These are phyloP conservation scores for Anagyrus pseudococci DNA, from an alignment of 2,888 invertebrate genomes.

Conservation along the genomic window DNA sequence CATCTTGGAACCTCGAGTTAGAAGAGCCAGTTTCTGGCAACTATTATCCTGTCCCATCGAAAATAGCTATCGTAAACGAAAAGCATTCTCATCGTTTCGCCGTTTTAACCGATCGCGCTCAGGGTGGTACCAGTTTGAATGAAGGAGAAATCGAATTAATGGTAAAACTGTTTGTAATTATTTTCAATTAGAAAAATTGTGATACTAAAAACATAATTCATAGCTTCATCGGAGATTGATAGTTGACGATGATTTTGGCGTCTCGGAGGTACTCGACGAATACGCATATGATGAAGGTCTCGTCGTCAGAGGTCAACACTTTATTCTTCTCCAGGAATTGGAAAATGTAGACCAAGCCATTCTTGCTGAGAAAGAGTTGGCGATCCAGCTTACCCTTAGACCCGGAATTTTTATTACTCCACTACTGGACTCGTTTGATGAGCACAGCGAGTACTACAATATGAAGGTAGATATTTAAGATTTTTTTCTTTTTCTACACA, in stretches of 20 bases:
- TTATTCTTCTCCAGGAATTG: constrained; percentile 61
- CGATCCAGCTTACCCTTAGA: constrained; percentile 66
- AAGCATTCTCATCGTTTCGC: constrained; percentile 62
- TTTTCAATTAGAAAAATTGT: too few species aligned
- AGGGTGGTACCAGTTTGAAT: constrained; percentile 79
- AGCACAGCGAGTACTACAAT: constrained; percentile 64
- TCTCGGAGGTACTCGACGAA: constrained; percentile 90
- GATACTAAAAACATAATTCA: constrained; percentile 15
- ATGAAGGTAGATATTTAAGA: constrained; percentile 56
- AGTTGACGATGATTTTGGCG: constrained; percentile 91
- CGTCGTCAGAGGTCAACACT: constrained; percentile 75
- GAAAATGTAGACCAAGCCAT: constrained; percentile 39
- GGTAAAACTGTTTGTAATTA: too few species aligned
- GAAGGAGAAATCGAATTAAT: constrained; percentile 83
- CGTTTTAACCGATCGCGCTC: constrained; percentile 77
- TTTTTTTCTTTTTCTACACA: background rate
- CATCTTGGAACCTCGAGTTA: constrained; percentile 75
- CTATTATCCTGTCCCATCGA: constrained; percentile 91
- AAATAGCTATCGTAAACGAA: constrained; percentile 73
- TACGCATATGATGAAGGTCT: constrained; percentile 72
- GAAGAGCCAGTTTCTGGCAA: constrained; percentile 82
- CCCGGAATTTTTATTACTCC: constrained; percentile 71
- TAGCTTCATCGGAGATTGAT: constrained; percentile 83
- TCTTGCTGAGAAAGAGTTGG: constrained; percentile 55
- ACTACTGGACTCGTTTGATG: constrained; percentile 61